Conservation (phyloP, 2,888 invertebrate species). For the Congeria kusceri region DNA sequence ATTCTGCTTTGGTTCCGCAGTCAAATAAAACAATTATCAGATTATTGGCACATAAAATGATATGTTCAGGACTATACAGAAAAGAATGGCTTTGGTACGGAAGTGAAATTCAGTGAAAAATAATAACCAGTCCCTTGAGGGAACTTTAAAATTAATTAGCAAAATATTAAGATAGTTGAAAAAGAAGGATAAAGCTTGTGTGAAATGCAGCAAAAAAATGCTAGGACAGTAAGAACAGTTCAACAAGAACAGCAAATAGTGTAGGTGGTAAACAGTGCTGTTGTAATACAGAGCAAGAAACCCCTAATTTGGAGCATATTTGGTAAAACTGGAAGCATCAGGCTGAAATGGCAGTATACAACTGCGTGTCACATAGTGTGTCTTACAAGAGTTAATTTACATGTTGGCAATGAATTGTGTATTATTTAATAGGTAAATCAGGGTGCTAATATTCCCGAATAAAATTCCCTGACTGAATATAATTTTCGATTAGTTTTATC, state of each 20-base stretch:
- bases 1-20: constrained; percentile 21
- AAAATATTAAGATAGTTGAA: constrained; percentile 33
- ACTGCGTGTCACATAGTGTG: too few species aligned
- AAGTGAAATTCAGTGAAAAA: constrained; percentile 4
- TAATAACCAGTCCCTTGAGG: background rate
- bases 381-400: too few species aligned
- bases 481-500: too few species aligned
- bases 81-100: background rate
- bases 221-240: constrained; percentile 2
- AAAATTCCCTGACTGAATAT: too few species aligned
- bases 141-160: constrained; percentile 30
- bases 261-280: too few species aligned
- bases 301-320: background rate
- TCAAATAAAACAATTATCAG: constrained; percentile 53
- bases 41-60: constrained; percentile 54
- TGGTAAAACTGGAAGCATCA: constrained; percentile 39
- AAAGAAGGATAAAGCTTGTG: background rate
- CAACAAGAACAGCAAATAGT: background rate
- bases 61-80: constrained; percentile 9
- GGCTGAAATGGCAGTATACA: constrained; percentile 18
- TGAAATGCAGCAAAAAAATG: background rate
- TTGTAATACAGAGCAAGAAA: too few species aligned
- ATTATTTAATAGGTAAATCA: too few species aligned
- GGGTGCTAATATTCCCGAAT: too few species aligned
- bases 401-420: too few species aligned